Conservation (phyloP, 2,797 vertebrate genomes). For the Cercopithecus diana region DNA sequence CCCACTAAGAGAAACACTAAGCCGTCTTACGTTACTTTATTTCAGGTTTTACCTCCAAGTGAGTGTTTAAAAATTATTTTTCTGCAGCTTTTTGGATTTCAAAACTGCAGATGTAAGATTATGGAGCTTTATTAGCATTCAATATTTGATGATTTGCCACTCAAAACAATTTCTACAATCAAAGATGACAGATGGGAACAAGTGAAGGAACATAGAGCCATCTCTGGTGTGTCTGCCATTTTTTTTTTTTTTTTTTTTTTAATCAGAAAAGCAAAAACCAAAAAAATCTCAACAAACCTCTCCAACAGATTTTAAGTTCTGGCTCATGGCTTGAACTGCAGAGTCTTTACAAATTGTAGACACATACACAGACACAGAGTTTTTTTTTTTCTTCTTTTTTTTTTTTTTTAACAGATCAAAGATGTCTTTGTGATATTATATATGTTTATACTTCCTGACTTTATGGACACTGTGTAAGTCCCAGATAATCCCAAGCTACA, state of each 20-base stretch:
- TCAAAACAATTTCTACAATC: not conserved
- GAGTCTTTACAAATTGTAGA: not conserved
- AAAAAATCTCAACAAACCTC: not conserved
- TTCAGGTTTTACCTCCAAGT: not conserved
- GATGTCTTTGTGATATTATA: not conserved
- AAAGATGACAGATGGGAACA: not conserved
- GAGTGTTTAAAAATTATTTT: not conserved
- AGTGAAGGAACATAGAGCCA: too few species aligned
- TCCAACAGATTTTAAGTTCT: not conserved
- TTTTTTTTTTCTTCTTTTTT: too few species aligned
- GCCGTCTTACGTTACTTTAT: too few species aligned
- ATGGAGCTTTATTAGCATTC: not conserved
- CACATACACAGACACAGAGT: not conserved
- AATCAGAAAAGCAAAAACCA: not conserved
- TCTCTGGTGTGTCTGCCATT: not conserved
- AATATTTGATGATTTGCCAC: not conserved
- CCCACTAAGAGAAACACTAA: not conserved
- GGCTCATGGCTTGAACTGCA: not conserved
- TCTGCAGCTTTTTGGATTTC: not conserved
- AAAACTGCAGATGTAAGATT: not conserved
- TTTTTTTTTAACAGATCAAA: not conserved
- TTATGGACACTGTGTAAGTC: not conserved
- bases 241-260: not conserved
- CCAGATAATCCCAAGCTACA: not conserved
- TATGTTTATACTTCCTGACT: not conserved